Conservation (phyloP, 2,797 vertebrate genomes). For the Neosalanx taihuensis region DNA sequence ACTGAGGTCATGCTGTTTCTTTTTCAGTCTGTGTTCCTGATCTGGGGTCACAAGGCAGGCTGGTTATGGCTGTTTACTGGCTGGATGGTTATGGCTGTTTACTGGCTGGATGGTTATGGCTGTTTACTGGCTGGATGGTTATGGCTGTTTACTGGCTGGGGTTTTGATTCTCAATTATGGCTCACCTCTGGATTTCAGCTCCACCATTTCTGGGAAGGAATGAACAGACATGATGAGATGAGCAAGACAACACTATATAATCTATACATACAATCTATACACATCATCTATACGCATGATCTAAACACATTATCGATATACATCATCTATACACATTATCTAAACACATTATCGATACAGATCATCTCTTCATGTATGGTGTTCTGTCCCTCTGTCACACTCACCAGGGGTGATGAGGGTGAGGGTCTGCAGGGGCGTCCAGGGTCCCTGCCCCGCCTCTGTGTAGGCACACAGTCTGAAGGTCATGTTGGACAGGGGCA, state of each 20-base stretch:
- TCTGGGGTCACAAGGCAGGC: neutral
- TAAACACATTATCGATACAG: neutral
- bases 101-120: neutral
- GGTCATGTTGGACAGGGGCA: conserved; percentile 76
- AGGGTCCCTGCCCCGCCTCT: conserved; percentile 78
- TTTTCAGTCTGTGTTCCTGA: too few relatives aligned
- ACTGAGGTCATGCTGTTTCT: neutral
- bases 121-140: neutral
- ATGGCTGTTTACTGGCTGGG: neutral
- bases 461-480: conserved; percentile 83
- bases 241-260: neutral
- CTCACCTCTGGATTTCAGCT: conserved; percentile 61
- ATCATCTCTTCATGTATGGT: neutral
- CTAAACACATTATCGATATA: too few relatives aligned
- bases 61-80: neutral
- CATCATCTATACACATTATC: too few relatives aligned
- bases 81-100: neutral
- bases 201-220: conserved; percentile 55
- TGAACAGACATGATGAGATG: conserved; percentile 13
- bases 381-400: conserved; percentile 9
- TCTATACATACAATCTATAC: neutral
- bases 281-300: too few relatives aligned
- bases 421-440: conserved; percentile 74
- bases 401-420: conserved; percentile 63
- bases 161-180: conserved; percentile 3